phyloP scores from a whole-genome alignment of 2,113 vertebrate genomes.

The Mellivora capensis region DNA sequence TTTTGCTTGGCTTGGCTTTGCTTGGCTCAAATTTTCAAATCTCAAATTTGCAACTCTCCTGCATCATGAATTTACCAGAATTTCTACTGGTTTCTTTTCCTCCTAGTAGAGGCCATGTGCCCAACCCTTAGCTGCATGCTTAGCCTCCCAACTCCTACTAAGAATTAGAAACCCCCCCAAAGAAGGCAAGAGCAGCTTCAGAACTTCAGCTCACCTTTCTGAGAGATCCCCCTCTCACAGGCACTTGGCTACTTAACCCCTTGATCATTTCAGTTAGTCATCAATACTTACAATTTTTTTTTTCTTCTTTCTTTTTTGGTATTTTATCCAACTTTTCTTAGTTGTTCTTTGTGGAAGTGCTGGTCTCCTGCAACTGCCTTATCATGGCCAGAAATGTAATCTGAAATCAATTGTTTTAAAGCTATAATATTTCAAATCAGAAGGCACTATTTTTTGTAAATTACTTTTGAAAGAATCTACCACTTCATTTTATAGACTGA shows the following conservation, averaged over 20 bases:
- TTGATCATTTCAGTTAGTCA: neutral
- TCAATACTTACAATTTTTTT: neutral
- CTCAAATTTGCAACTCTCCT: neutral
- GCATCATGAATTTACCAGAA: neutral
- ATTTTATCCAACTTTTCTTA: neutral
- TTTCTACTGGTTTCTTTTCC: neutral
- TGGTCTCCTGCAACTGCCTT: neutral
- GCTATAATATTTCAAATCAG: neutral
- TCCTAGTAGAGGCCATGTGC: no score
- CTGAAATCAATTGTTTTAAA: neutral
- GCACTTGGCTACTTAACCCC: neutral
- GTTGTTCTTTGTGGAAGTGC: neutral
- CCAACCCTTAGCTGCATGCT: neutral
- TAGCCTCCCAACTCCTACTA: no score
- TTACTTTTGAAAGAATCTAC: neutral
- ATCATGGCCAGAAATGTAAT: neutral
- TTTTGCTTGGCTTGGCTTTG: neutral
- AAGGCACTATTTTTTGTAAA: neutral
- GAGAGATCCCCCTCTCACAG: neutral
- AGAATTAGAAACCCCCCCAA: neutral
- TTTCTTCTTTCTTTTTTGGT: neutral
- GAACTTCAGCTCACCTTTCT: neutral
- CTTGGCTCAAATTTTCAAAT: neutral
- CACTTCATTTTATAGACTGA: neutral
- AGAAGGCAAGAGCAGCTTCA: neutral